Evolutionary conservation across 2,113 vertebrate genomes (phyloP), one percentile per base, ranked within the genome.

Genomic region (Triplophysa tibetana): DNA sequence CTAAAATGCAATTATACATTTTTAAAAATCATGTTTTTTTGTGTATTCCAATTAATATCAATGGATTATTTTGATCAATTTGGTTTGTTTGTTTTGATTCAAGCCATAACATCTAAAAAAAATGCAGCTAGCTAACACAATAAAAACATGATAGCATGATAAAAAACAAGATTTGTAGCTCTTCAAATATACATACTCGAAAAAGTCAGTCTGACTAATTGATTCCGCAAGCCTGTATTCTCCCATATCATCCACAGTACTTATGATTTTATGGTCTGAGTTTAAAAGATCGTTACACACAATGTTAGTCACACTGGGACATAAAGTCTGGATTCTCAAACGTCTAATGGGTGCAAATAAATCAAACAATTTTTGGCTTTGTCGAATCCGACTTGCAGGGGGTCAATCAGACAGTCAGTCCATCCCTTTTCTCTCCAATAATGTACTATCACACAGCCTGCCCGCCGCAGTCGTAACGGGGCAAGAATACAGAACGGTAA

Each of bases 381-480:
- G 8, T 60, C 24, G 10, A 58, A 61, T 64, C 8, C 1, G 50
- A 26, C 54, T 76, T 48, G 19, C 38, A 69, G 56, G 24, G 19
- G 58, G 66, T 76, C 48, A 76, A 24, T 81, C 41, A 78, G 75
- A 62, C 64, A 58, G 65, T 14, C 13, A 3, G 65, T 67, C 41
- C 23, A 81, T 48, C 26, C 7, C 3, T 60, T 26, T 48, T 43
- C 23, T 23, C 50, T 19, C 14, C 64, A 52, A 45, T 73, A 81
- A 50, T 70, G 67, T 41, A 79, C 77, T 65, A 60, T 75, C 73
- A 64, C 68, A 69, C 43, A 41, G 68, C 23, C 73, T 79, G 76
- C 58, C 80, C 23, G 43, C 72, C 23, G 7, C 45, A 38, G 29
- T 62, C 10, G 23, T 82, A 67, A 80, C 80, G 73, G 82, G 13